Evolutionary conservation across 2,888 invertebrate species (phyloP).

Genomic region (Orchesella flavescens): DNA sequence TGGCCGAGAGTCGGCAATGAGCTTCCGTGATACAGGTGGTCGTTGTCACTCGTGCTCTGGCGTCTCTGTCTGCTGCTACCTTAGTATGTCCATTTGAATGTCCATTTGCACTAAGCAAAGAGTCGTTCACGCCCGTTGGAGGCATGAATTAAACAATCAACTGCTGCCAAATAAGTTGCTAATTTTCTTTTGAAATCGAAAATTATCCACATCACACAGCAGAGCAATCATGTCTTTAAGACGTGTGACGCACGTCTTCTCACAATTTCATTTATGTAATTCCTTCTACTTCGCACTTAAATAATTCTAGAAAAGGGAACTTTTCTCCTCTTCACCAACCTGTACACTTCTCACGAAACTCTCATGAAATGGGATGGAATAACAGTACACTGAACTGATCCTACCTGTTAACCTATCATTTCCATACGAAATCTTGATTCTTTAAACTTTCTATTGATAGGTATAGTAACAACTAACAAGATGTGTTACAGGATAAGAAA

Average conservation of each 20-base stretch:
- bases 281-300: not conserved
- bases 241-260: not conserved
- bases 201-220: slow-evolving; percentile 36
- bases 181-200: slow-evolving; percentile 11
- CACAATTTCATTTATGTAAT: not conserved
- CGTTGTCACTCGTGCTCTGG: not conserved
- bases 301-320: not conserved
- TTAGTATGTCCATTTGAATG: slow-evolving; percentile 50
- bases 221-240: slow-evolving; percentile 26
- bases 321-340: too few relatives aligned
- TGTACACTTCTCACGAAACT: too few relatives aligned
- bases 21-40: slow-evolving; percentile 23
- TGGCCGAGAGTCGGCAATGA: slow-evolving; percentile 41
- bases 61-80: slow-evolving; percentile 23
- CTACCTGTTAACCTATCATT: too few relatives aligned
- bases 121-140: slow-evolving; percentile 46
- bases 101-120: slow-evolving; percentile 16
- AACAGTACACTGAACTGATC: too few relatives aligned
- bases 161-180: slow-evolving; percentile 12
- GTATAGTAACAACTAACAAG: too few relatives aligned
- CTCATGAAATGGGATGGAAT: too few relatives aligned
- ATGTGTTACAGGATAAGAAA: too few relatives aligned
- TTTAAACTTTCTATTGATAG: too few relatives aligned
- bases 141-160: slow-evolving; percentile 48
- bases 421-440: too few relatives aligned